Evolutionary conservation across 2,888 invertebrate species (phyloP).

Genomic region (Linyphia triangularis): DNA sequence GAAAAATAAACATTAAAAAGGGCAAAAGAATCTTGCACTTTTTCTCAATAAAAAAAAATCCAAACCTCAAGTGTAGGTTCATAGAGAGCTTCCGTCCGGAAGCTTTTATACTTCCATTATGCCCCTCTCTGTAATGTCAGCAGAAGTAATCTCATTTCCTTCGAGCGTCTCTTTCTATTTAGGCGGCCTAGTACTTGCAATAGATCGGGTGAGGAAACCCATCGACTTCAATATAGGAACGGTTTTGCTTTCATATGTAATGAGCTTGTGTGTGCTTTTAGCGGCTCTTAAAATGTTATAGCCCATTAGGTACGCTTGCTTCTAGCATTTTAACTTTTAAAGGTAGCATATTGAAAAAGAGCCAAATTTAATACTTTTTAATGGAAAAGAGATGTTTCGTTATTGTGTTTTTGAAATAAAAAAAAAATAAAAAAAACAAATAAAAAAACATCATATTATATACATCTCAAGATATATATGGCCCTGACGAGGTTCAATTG

Average conservation of each 20-base stretch:
- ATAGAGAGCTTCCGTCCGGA: constrained; percentile 12
- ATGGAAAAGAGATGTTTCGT: background rate
- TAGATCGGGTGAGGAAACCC: background rate
- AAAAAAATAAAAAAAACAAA: too few species aligned
- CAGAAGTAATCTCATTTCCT: constrained; percentile 65
- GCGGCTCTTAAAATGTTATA: constrained; percentile 55
- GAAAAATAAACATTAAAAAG: too few species aligned
- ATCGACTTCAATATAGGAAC: constrained; percentile 30
- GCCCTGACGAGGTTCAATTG: too few species aligned
- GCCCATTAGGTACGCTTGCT: constrained; percentile 40
- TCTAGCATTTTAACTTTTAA: background rate
- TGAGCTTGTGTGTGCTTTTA: constrained; percentile 57
- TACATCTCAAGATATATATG: too few species aligned
- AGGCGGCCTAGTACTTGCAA: background rate
- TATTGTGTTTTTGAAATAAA: too few species aligned
- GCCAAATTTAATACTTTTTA: background rate
- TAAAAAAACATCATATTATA: too few species aligned
- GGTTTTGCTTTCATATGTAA: constrained; percentile 12
- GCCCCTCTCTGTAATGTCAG: constrained; percentile 39
- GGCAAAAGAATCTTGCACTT: too few species aligned
- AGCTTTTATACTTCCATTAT: constrained; percentile 64
- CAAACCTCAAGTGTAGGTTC: background rate
- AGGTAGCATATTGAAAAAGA: background rate
- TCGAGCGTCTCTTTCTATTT: constrained; percentile 53
- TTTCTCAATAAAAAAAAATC: background rate